Percentiles rank a stretch among this genome's conserved stretches.
phyloP scores from a whole-genome alignment of 2,113 vertebrate genomes.

The Ameiurus melas region DNA sequence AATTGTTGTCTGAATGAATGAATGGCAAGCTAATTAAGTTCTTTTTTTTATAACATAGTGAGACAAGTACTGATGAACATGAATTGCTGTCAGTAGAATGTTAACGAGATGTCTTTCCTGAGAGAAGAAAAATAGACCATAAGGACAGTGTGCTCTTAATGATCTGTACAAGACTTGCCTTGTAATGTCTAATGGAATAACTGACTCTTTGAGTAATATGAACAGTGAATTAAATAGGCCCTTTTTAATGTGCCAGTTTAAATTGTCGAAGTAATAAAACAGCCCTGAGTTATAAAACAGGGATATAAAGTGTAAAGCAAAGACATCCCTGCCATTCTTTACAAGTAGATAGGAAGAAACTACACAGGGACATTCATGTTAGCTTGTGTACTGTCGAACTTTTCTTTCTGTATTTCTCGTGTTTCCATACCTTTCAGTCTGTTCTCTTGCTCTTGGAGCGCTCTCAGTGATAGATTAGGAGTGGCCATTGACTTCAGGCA shows the following conservation, averaged over 20 bases:
- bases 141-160: slow-evolving; percentile 4
- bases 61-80: not conserved
- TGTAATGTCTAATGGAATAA: not conserved
- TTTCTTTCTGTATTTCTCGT: not conserved
- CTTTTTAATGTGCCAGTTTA: slow-evolving; percentile 7
- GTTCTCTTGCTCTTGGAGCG: not conserved
- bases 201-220: not conserved
- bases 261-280: slow-evolving; percentile 4
- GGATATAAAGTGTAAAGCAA: not conserved
- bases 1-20: too few species aligned
- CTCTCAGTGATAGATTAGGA: not conserved
- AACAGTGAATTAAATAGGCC: slow-evolving; percentile 17
- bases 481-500: not conserved
- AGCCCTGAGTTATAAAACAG: not conserved
- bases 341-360: not conserved
- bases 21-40: not conserved
- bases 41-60: not conserved
- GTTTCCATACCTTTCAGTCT: not conserved
- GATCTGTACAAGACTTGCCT: not conserved
- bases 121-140: slow-evolving; percentile 36
- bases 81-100: slow-evolving; percentile 68
- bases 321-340: not conserved
- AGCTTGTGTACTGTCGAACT: not conserved
- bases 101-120: slow-evolving; percentile 54
- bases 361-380: not conserved